These are phyloP conservation scores for Notarius lentiginosus DNA, from an alignment of 2,113 vertebrate genomes.

Conservation along the genomic window DNA sequence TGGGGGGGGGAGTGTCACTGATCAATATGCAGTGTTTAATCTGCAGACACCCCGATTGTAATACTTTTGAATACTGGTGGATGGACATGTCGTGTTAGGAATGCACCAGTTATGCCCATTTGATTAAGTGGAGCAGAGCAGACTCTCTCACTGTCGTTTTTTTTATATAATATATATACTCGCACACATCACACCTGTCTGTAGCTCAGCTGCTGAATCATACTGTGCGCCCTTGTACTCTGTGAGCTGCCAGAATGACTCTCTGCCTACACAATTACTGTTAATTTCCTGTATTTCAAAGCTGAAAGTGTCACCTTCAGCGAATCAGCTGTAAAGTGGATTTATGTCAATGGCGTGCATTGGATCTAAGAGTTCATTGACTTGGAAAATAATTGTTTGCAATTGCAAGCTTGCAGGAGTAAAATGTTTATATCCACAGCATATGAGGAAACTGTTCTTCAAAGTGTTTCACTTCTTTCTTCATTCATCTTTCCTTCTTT, in stretches of 20 bases:
- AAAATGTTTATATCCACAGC: constrained; percentile 18
- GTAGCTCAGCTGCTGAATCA: constrained; percentile 24
- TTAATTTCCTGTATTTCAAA: constrained; percentile 25
- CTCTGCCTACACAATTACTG: constrained; percentile 27
- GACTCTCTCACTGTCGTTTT: constrained; percentile 9
- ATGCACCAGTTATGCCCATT: constrained; percentile 24
- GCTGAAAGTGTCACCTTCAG: not conserved
- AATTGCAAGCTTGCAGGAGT: constrained; percentile 2
- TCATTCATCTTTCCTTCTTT: not conserved
- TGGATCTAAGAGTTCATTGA: constrained; percentile 1
- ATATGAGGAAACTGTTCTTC: constrained; percentile 26
- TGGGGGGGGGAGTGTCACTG: not conserved
- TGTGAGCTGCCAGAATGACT: constrained; percentile 1
- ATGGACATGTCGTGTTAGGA: constrained; percentile 9
- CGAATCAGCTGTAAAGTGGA: not conserved
- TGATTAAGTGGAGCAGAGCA: constrained; percentile 9
- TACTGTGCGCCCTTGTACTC: not conserved
- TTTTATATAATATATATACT: too few relatives aligned
- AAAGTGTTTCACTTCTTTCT: constrained; percentile 1
- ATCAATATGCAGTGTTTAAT: not conserved
- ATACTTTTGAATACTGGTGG: not conserved
- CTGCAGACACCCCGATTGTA: not conserved
- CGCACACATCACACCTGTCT: not conserved
- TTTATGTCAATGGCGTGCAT: not conserved
- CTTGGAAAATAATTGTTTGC: constrained; percentile 27